These are phyloP conservation scores for Orchestes rusci DNA, from an alignment of 2,888 invertebrate species.

Conservation along the genomic window DNA sequence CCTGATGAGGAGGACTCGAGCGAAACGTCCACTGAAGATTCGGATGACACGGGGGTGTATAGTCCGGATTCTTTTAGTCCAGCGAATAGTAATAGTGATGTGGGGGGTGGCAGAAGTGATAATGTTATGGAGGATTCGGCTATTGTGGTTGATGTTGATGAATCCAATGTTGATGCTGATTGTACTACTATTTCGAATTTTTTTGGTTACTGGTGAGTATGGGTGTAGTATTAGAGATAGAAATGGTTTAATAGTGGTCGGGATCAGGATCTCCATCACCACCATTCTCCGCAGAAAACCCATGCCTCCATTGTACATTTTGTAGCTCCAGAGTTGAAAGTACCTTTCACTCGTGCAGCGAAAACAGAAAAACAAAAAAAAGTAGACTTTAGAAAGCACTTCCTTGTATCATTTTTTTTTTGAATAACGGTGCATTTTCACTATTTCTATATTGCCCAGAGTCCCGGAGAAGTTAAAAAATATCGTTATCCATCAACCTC, in stretches of 20 bases:
- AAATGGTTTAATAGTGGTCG: too few relatives aligned
- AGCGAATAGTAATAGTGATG: conserved; percentile 37
- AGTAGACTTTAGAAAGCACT: too few relatives aligned
- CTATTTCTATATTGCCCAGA: too few relatives aligned
- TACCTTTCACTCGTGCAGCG: too few relatives aligned
- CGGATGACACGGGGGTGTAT: conserved; percentile 41
- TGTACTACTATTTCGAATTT: conserved; percentile 43
- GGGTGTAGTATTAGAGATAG: too few relatives aligned
- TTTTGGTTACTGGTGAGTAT: conserved; percentile 43
- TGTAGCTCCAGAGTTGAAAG: conserved; percentile 3
- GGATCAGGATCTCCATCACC: too few relatives aligned
- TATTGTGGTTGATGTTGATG: conserved; percentile 4
- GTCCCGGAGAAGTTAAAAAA: too few relatives aligned
- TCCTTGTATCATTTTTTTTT: too few relatives aligned
- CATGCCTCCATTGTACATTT: not conserved
- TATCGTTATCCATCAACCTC: too few relatives aligned
- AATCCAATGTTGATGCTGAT: conserved; percentile 34
- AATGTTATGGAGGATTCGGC: not conserved
- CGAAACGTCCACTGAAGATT: conserved; percentile 36
- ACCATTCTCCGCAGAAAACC: not conserved
- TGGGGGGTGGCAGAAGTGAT: conserved; percentile 22
- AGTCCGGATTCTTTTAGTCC: conserved; percentile 29
- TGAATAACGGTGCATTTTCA: too few relatives aligned
- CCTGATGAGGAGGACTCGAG: conserved; percentile 37
- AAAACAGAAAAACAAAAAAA: too few relatives aligned